Conservation (phyloP, 2,113 vertebrate species). For the Laterallus jamaicensis region DNA sequence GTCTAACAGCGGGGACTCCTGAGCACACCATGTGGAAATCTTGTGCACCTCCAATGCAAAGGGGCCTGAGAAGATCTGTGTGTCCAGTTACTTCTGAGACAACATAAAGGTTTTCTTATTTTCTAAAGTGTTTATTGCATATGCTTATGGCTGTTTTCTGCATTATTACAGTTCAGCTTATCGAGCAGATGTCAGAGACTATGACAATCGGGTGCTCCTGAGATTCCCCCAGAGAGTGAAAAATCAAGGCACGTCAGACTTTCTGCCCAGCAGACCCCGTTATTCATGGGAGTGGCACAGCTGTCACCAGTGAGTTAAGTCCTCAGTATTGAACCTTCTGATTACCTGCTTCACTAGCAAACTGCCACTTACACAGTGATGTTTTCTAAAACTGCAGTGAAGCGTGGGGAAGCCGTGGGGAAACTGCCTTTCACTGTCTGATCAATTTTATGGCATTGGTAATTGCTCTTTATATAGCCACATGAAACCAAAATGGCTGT, state of each 20-base stretch:
- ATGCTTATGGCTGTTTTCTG: neutral
- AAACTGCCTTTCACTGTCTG: neutral
- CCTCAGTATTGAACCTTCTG: neutral
- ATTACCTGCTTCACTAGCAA: slow-evolving; percentile 1
- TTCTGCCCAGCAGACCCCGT: slow-evolving; percentile 91
- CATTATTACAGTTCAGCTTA: slow-evolving; percentile 82
- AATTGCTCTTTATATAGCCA: neutral
- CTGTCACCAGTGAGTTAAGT: slow-evolving; percentile 91
- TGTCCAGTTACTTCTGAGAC: neutral
- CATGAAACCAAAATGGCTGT: neutral
- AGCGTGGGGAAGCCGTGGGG: neutral
- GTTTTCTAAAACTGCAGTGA: neutral
- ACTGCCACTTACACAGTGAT: neutral
- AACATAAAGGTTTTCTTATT: neutral
- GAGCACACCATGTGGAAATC: neutral
- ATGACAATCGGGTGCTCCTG: slow-evolving; percentile 90
- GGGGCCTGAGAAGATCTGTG: neutral
- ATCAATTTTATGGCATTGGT: neutral
- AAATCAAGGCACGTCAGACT: slow-evolving; percentile 96
- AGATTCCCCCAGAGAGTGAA: slow-evolving; percentile 96
- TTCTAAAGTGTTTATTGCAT: neutral
- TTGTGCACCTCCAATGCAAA: neutral
- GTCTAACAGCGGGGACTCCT: neutral
- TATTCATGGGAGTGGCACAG: slow-evolving; percentile 99
- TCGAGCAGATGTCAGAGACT: slow-evolving; percentile 81